phyloP scores from a whole-genome alignment of 2,797 vertebrate species.

The Emydoidea blandingii region DNA sequence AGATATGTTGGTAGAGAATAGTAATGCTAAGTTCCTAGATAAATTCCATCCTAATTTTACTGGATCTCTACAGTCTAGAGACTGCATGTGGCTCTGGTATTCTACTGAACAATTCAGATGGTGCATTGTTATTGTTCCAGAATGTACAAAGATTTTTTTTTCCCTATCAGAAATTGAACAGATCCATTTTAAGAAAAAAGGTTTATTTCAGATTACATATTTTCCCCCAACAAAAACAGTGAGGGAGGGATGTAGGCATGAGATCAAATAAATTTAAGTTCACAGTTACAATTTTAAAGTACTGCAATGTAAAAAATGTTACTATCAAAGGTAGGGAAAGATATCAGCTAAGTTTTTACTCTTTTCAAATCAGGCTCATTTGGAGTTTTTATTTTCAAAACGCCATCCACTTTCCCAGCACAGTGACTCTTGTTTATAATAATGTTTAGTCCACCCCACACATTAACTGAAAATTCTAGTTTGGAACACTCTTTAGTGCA shows the following conservation, averaged over 20 bases:
- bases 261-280: accelerated
- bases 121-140: accelerated
- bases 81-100: accelerated
- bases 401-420: neutral
- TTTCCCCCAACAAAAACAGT: too few species aligned
- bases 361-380: neutral
- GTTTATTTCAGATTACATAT: neutral
- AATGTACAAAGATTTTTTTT: accelerated
- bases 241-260: accelerated
- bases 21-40: neutral
- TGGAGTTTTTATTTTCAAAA: neutral
- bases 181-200: accelerated
- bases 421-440: accelerated
- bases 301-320: constrained; percentile 35
- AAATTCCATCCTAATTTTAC: neutral
- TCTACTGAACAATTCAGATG: accelerated
- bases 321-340: neutral
- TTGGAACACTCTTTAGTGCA: neutral
- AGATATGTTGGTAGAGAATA: neutral
- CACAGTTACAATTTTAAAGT: neutral
- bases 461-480: constrained; percentile 53
- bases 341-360: neutral
- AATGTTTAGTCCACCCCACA: neutral
- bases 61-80: accelerated
- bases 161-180: neutral